Conservation (phyloP, 2,797 vertebrate species). For the Nyctalus aviator region DNA sequence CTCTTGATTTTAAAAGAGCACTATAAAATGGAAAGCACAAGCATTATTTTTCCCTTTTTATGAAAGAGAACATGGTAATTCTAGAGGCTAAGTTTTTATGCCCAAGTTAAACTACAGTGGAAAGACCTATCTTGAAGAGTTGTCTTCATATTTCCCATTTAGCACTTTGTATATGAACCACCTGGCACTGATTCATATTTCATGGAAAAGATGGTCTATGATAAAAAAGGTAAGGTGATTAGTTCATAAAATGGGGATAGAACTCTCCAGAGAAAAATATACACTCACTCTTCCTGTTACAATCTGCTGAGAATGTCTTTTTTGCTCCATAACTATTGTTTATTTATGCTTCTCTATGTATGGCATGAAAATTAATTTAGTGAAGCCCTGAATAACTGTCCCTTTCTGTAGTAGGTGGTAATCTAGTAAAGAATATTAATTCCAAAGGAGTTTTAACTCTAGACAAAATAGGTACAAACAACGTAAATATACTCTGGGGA, state of each 20-base stretch:
- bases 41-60: not conserved
- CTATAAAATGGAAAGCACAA: not conserved
- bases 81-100: not conserved
- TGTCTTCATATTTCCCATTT: not conserved
- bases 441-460: not conserved
- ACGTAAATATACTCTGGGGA: not conserved
- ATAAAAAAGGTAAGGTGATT: not conserved
- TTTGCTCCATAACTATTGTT: not conserved
- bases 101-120: not conserved
- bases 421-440: not conserved
- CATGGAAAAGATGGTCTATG: not conserved
- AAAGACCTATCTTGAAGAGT: not conserved
- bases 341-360: constrained; percentile 36
- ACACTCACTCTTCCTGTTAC: not conserved
- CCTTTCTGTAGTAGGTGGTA: not conserved
- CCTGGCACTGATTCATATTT: not conserved
- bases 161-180: not conserved
- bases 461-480: not conserved
- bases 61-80: not conserved
- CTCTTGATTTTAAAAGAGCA: not conserved
- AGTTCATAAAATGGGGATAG: not conserved
- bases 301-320: not conserved
- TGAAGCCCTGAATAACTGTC: not conserved
- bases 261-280: not conserved
- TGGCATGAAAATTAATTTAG: not conserved